Conservation (phyloP, 2,888 invertebrate genomes). For the Harpalus rufipes region DNA sequence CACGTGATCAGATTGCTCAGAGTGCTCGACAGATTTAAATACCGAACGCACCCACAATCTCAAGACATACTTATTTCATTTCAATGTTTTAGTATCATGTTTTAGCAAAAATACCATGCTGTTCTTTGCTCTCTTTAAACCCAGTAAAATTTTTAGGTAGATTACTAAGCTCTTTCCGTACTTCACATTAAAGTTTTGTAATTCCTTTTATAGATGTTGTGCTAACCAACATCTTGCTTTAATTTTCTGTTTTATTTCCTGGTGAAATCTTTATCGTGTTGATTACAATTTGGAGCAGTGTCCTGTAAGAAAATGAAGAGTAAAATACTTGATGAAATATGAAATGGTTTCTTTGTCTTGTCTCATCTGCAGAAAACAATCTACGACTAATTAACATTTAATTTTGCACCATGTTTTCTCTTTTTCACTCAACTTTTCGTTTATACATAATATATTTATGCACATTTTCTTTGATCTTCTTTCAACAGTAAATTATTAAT, state of each 20-base stretch:
- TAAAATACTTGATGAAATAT: slow-evolving; percentile 38
- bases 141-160: too few species aligned
- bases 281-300: slow-evolving; percentile 17
- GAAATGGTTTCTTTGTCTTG: slow-evolving; percentile 46
- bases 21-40: too few species aligned
- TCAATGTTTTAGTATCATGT: too few species aligned
- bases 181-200: neutral
- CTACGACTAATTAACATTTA: slow-evolving; percentile 43
- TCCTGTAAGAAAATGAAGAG: slow-evolving; percentile 34
- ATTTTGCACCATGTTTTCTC: slow-evolving; percentile 40
- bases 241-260: neutral
- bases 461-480: slow-evolving; percentile 44
- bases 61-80: too few species aligned
- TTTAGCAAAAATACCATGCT: too few species aligned
- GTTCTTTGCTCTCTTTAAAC: too few species aligned
- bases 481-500: slow-evolving; percentile 27
- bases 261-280: neutral
- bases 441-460: slow-evolving; percentile 49
- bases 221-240: neutral
- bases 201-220: too few species aligned
- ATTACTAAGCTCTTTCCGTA: neutral
- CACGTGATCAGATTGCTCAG: too few species aligned
- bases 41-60: too few species aligned
- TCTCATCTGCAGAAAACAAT: slow-evolving; percentile 32
- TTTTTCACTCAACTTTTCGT: slow-evolving; percentile 32